Evolutionary conservation across 2,888 invertebrate species (phyloP).

Genomic region (Drosophila mimetica): DNA sequence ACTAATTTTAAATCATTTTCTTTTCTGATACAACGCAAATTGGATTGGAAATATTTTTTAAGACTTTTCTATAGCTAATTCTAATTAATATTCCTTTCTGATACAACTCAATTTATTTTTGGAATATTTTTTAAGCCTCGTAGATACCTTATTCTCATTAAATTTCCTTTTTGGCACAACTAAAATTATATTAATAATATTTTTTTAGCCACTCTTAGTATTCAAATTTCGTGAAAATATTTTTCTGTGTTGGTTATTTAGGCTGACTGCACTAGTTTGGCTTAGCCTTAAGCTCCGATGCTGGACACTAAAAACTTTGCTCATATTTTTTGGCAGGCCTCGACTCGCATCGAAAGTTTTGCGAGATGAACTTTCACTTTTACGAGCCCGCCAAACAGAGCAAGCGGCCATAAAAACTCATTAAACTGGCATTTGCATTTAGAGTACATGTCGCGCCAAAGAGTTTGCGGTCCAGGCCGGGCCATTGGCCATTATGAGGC

Average conservation of each 20-base stretch:
- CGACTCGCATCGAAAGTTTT: conserved; percentile 41
- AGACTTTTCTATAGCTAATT: no score
- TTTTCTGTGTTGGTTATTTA: neutral
- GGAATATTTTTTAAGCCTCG: no score
- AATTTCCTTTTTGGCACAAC: no score
- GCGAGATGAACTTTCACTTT: conserved; percentile 58
- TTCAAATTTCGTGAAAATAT: neutral
- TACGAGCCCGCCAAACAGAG: neutral
- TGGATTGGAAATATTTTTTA: no score
- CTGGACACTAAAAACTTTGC: conserved; percentile 53
- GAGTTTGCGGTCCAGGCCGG: conserved; percentile 20
- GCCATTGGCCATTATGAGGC: conserved; percentile 23
- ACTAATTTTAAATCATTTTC: no score
- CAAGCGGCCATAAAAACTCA: conserved; percentile 68
- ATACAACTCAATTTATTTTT: no score
- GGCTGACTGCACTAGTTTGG: neutral
- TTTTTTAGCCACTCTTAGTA: neutral
- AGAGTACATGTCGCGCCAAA: conserved; percentile 66
- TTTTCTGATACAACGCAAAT: no score
- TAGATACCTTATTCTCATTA: no score
- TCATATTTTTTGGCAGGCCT: conserved; percentile 56
- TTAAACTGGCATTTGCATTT: conserved; percentile 78
- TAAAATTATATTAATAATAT: no score
- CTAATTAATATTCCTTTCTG: no score
- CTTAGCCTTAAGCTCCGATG: conserved; percentile 10